A percentile compares a stretch with the other conserved stretches of the same genome.
Evolutionary conservation across 2,113 vertebrate species (phyloP).

Genomic region (Gavia stellata): DNA sequence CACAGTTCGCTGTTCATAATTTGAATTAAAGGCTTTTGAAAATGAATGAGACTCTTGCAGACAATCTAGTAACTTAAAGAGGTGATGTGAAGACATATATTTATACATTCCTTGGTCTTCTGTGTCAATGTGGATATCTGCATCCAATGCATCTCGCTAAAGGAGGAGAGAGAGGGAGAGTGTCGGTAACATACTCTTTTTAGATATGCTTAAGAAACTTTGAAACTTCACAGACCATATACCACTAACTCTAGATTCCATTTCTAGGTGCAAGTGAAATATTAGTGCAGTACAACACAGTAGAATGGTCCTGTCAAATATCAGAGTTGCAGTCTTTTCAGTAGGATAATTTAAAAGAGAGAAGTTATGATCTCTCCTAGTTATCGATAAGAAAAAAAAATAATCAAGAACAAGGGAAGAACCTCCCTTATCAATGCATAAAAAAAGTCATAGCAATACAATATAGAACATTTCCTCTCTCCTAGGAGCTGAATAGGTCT

Average conservation of each 20-base stretch:
- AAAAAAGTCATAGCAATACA: not conserved
- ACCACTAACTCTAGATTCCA: not conserved
- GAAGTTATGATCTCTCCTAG: not conserved
- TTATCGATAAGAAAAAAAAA: not conserved
- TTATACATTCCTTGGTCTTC: conserved; percentile 92
- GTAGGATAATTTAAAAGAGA: not conserved
- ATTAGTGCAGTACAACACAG: not conserved
- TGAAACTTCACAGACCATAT: not conserved
- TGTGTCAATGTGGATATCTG: conserved; percentile 72
- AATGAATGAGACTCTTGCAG: conserved; percentile 94
- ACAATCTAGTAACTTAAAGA: conserved; percentile 95
- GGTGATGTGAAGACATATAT: conserved; percentile 88
- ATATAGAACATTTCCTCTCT: not conserved
- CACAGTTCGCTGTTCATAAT: conserved; percentile 93
- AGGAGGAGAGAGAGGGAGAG: not conserved
- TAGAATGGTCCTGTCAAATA: not conserved
- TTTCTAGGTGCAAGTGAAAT: not conserved
- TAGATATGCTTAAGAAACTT: not conserved
- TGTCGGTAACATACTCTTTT: not conserved
- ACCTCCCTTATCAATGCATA: not conserved
- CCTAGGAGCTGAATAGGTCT: not conserved
- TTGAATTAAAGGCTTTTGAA: conserved; percentile 96
- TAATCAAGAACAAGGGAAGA: not conserved
- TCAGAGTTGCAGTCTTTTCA: not conserved
- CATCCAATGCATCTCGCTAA: conserved; percentile 85